Conservation (phyloP, 2,888 invertebrate genomes). For the Gasteruption jaculator region DNA sequence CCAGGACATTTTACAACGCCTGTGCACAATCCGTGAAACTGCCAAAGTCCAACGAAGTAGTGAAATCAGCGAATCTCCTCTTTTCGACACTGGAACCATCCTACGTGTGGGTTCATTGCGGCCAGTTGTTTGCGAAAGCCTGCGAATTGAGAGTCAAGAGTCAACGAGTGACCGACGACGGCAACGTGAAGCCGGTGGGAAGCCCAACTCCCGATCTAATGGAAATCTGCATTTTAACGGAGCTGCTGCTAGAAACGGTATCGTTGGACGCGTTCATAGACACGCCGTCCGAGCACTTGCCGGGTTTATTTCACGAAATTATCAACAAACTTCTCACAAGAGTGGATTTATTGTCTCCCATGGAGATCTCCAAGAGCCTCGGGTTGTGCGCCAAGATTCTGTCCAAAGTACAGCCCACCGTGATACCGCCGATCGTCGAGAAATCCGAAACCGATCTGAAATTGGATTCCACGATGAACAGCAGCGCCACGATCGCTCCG, state of each 20-base stretch:
- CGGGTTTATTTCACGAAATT: conserved; percentile 68
- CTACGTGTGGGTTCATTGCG: conserved; percentile 81
- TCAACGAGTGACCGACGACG: conserved; percentile 33
- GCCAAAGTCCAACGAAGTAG: conserved; percentile 62
- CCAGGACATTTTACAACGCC: conserved; percentile 47
- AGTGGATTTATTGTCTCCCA: conserved; percentile 56
- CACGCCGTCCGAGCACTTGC: conserved; percentile 72
- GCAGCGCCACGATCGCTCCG: conserved; percentile 10
- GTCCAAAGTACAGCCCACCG: conserved; percentile 68
- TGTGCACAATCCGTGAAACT: conserved; percentile 37
- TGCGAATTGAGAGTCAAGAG: conserved; percentile 45
- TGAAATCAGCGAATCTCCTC: conserved; percentile 79
- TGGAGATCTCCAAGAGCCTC: conserved; percentile 64
- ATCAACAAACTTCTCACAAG: conserved; percentile 59
- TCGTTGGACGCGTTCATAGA: conserved; percentile 73
- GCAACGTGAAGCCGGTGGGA: conserved; percentile 56
- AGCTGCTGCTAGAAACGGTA: conserved; percentile 72
- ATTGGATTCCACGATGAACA: conserved; percentile 16
- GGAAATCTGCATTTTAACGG: conserved; percentile 69
- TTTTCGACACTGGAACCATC: conserved; percentile 80
- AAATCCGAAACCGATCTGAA: conserved; percentile 29
- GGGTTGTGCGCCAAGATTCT: conserved; percentile 70
- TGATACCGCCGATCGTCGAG: conserved; percentile 48
- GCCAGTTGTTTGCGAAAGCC: conserved; percentile 60
- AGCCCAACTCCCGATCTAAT: conserved; percentile 61